phyloP scores from a whole-genome alignment of 2,113 vertebrate genomes.

The Rhinolophus ferrumequinum region DNA sequence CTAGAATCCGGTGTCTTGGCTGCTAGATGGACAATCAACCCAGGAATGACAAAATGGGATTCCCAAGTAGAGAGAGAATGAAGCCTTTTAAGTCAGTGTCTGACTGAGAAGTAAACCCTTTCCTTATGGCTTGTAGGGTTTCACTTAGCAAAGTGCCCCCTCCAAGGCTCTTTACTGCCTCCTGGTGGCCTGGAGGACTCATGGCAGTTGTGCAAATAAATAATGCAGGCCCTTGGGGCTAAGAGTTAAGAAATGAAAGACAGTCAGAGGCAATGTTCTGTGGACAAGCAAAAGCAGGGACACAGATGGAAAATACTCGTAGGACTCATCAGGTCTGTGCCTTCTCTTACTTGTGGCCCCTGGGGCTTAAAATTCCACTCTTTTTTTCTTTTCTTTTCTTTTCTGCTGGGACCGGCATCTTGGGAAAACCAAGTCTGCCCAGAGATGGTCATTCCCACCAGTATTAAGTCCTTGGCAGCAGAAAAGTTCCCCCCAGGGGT shows the following conservation, averaged over 20 bases:
- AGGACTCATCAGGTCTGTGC: neutral
- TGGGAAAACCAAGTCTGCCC: slow-evolving; percentile 56
- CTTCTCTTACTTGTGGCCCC: neutral
- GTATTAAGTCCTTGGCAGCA: slow-evolving; percentile 17
- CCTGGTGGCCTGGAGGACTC: slow-evolving; percentile 32
- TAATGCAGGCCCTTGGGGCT: too few species aligned
- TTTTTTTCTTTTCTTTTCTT: slow-evolving; percentile 33
- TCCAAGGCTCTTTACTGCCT: neutral
- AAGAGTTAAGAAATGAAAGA: neutral
- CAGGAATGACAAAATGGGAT: neutral
- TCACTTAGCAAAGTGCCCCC: neutral
- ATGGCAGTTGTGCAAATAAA: neutral
- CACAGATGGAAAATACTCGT: slow-evolving; percentile 41
- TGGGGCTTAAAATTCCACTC: slow-evolving; percentile 59
- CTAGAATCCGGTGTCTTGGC: neutral
- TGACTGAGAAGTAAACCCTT: neutral
- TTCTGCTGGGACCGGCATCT: neutral
- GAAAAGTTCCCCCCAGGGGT: slow-evolving; percentile 37
- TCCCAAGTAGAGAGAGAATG: neutral
- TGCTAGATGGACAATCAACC: neutral
- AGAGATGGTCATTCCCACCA: slow-evolving; percentile 60
- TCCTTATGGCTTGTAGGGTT: neutral
- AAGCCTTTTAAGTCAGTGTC: neutral
- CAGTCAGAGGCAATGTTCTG: neutral
- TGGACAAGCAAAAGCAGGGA: neutral